Evolutionary conservation across 2,888 invertebrate genomes (phyloP), one percentile per base, ranked within the genome.

Genomic region (Troilus luridus): DNA sequence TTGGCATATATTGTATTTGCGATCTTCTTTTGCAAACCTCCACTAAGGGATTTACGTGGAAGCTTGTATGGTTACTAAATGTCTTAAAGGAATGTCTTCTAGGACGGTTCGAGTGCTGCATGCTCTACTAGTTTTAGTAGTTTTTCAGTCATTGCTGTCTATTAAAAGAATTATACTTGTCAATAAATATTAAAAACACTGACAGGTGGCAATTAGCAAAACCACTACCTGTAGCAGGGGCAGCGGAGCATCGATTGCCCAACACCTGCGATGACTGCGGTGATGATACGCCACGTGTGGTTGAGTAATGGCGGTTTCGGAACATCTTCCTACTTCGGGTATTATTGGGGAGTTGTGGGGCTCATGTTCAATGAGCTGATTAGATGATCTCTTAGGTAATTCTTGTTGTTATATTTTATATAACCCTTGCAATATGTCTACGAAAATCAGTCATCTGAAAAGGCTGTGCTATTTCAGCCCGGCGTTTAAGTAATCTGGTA

Each of bases 401-500:
- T 7, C 27, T 77, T 77, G 72, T 77, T 77, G 72, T 77, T 77
- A 77, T 77, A 77, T 77, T 67, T 77, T 77, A 77, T 77, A 77
- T 77, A 77, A 77, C 72, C 72, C 27, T 77, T 77, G 72, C 27
- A 77, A 27, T 77, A 77, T 77, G 41, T 77, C 72, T 77, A 77
- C 72, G 72, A 77, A 77, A 77, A 77, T 77, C 72, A 77, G 27
- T 77, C 72, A 77, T 77, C 72, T 27, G 72, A 77, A 77, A 77
- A 77, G 27, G 41, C 72, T 77, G 72, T 17, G 72, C 72, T 77
- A 77, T 77, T 77, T 77, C 41, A 77, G 27, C 27, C 27, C 17
- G 41, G 24, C 72, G 41, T 77, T 77, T 77, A 77, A 41, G 72
- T 77, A 77, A 77, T n/a, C 27, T 27, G 72, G 0, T 77, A n/a